Evolutionary conservation across 2,113 vertebrate genomes (phyloP).

Genomic region (Asarcornis scutulata): DNA sequence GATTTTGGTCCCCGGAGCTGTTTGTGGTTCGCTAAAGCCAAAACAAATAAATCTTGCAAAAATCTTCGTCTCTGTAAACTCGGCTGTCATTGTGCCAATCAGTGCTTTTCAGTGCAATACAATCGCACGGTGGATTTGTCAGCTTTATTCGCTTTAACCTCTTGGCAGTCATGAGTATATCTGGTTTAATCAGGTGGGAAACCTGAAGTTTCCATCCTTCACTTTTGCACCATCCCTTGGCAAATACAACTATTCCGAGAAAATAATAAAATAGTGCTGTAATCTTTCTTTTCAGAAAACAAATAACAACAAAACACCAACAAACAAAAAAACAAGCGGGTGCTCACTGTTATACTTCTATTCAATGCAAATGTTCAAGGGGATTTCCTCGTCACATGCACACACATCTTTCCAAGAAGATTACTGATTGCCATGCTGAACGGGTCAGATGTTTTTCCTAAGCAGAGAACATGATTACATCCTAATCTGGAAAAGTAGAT

Average conservation of each 20-base stretch:
- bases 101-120: neutral
- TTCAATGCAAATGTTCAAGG: neutral
- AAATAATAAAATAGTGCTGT: rapidly evolving
- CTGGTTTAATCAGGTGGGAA: neutral
- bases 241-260: neutral
- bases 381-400: neutral
- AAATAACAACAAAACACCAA: neutral
- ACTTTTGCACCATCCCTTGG: neutral
- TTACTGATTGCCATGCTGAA: neutral
- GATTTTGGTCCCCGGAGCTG: neutral
- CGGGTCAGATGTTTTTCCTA: neutral
- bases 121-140: neutral
- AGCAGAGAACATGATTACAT: constrained; percentile 18
- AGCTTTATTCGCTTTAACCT: neutral
- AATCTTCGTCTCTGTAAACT: neutral
- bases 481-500: constrained; percentile 24
- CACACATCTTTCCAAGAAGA: neutral
- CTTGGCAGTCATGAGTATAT: neutral
- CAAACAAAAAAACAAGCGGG: neutral
- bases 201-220: neutral
- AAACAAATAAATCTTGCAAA: neutral
- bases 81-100: neutral
- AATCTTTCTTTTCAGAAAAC: neutral
- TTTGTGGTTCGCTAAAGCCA: neutral
- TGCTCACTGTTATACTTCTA: neutral